Evolutionary conservation across 2,113 vertebrate genomes (phyloP), one percentile per base, ranked within the genome.

Genomic region (Nothocercus nigrocapillus): DNA sequence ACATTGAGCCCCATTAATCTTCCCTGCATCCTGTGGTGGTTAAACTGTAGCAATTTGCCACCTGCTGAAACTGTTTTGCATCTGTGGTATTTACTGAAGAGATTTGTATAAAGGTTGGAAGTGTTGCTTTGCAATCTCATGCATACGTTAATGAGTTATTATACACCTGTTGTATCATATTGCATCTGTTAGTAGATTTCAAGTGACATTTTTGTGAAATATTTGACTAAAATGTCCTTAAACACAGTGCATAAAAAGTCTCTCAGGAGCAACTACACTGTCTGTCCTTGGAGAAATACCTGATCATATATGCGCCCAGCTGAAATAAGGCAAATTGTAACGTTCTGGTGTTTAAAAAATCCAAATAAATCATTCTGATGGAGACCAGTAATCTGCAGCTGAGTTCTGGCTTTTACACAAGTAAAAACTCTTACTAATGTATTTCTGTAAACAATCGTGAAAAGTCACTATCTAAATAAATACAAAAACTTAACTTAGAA

Each of bases 11-110:
- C 75, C 58, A 93, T 94, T 96, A 74, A 91, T 91, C 92, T 96
- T 95, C 83, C 85, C 85, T 92, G 82, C 80, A 90, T 91, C 77
- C 92, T 67, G 70, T 80, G 7, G 27, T 95, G 84, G 80, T 92
- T 84, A 66, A 62, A 58, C 67, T 91, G 53, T 34, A 95, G 80
- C 78, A 95, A 81, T 97, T 96, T 96, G 89, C 84, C 89, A 91
- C 77, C 97, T 95, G 95, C 90, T 94, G 59, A 28, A 96, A 76
- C 36, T 87, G 51, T 96, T 96, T 94, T 95, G 74, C 78, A 93
- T 91, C 73, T 93, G 53, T 91, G 83, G 68, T 82, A 92, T 95
- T 97, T 96, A 76, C 63, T 25, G 7, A 90, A 87, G 90, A 73
- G 64, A 56, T 96, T 90, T 94, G n/a, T 94, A 70, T 91, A 81